Percentiles rank a stretch among this genome's conserved stretches.
phyloP scores from a whole-genome alignment of 2,797 vertebrate genomes.

The Bradypodion pumilum region DNA sequence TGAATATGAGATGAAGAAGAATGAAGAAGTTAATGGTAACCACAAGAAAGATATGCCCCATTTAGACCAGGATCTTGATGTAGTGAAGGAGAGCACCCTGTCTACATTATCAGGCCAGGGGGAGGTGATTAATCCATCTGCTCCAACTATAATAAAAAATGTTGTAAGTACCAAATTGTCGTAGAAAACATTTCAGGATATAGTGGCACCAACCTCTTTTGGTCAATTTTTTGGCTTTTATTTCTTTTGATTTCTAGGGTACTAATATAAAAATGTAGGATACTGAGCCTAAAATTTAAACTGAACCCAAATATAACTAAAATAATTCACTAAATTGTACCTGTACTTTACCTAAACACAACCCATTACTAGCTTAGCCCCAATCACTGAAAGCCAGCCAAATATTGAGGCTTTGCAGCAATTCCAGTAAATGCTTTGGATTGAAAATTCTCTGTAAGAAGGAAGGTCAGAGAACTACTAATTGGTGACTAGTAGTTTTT shows the following conservation, averaged over 20 bases:
- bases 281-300: background rate
- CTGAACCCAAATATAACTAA: constrained; percentile 2
- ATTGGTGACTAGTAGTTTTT: background rate
- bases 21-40: constrained; percentile 28
- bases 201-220: background rate
- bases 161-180: constrained; percentile 50
- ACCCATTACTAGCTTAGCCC: background rate
- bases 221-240: background rate
- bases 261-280: background rate
- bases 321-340: background rate
- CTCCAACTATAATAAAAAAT: constrained; percentile 44
- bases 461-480: background rate
- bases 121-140: constrained; percentile 46
- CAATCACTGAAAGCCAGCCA: background rate
- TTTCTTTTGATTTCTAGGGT: constrained; percentile 10
- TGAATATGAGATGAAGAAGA: constrained; percentile 49
- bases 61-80: constrained; percentile 26
- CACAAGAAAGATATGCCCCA: constrained; percentile 19
- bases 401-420: background rate
- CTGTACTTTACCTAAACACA: background rate
- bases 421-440: constrained; percentile 11
- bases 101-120: constrained; percentile 52
- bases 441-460: background rate
- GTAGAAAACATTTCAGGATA: background rate
- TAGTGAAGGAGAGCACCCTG: constrained; percentile 52